A percentile compares a stretch with the other conserved stretches of the same genome.
These are phyloP conservation scores for Agonopterix alstromeriana DNA, from an alignment of 2,888 invertebrate genomes.

Conservation along the genomic window DNA sequence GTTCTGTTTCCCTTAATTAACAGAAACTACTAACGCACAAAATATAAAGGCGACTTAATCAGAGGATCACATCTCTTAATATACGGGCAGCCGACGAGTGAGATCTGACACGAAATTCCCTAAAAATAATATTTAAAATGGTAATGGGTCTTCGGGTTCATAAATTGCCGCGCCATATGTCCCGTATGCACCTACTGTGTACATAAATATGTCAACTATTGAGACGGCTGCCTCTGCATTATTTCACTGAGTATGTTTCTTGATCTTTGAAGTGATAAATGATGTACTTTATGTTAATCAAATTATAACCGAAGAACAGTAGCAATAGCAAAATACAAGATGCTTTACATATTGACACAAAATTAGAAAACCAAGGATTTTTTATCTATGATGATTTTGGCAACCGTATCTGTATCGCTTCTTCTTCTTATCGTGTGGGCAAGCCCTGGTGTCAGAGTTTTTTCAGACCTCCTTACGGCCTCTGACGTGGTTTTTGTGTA, in stretches of 20 bases:
- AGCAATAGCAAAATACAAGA: not conserved
- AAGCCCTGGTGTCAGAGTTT: too few relatives aligned
- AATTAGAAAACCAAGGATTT: too few relatives aligned
- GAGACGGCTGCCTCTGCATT: constrained; percentile 56
- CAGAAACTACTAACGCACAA: constrained; percentile 57
- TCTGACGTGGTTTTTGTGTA: too few relatives aligned
- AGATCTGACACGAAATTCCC: constrained; percentile 77
- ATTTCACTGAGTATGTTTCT: constrained; percentile 36
- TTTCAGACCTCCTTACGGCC: too few relatives aligned
- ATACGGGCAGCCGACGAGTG: constrained; percentile 69
- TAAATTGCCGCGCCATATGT: constrained; percentile 76
- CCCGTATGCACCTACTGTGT: constrained; percentile 69
- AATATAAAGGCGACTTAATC: constrained; percentile 66
- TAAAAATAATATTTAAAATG: constrained; percentile 78
- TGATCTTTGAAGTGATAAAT: constrained; percentile 35
- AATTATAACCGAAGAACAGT: not conserved
- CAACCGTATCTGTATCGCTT: too few relatives aligned
- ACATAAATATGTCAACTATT: constrained; percentile 76
- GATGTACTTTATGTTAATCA: constrained; percentile 3
- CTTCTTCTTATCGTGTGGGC: too few relatives aligned
- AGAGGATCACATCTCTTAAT: constrained; percentile 74
- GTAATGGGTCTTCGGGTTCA: constrained; percentile 72
- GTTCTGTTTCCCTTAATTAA: constrained; percentile 55
- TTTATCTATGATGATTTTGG: too few relatives aligned
- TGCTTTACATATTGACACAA: too few relatives aligned